These are phyloP conservation scores for Chelon labrosus DNA, from an alignment of 2,797 vertebrate genomes.

Conservation along the genomic window DNA sequence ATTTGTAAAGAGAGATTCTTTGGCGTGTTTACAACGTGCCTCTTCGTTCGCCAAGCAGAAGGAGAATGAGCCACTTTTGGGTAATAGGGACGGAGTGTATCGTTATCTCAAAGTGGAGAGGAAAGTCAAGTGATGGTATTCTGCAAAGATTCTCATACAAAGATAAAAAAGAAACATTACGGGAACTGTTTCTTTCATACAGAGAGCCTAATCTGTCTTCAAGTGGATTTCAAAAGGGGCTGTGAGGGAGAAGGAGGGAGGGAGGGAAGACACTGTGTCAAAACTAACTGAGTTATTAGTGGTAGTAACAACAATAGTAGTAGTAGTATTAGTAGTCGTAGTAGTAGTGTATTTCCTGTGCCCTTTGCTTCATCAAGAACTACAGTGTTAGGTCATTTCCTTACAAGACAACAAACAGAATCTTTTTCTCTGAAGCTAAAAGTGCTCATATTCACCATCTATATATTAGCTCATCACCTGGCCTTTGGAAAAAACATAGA, in stretches of 20 bases:
- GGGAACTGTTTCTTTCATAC: conserved; percentile 49
- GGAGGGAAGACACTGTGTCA: no score
- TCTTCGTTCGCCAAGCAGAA: conserved; percentile 25
- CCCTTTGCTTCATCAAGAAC: no score
- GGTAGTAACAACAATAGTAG: no score
- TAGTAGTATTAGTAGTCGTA: no score
- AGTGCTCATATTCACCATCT: conserved; percentile 33
- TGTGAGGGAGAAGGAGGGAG: no score
- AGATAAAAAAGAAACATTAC: conserved; percentile 36
- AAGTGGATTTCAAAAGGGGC: no score
- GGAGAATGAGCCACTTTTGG: conserved; percentile 33
- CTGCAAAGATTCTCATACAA: conserved; percentile 37
- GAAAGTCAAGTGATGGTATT: conserved; percentile 53
- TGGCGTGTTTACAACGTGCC: not conserved
- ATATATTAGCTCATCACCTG: conserved; percentile 63
- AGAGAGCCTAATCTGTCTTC: conserved; percentile 7
- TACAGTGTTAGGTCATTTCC: no score
- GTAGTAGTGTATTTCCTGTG: no score
- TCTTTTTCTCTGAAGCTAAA: conserved; percentile 53
- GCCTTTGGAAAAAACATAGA: conserved; percentile 44
- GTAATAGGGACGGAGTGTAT: conserved; percentile 32
- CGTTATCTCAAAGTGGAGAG: conserved; percentile 36
- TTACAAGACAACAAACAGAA: conserved; percentile 9
- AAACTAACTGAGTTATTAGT: no score
- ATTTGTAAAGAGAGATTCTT: not conserved